Evolutionary conservation across 1,140 invertebrate species (phyloP), one percentile per base, ranked within the genome.

Genomic region (Zaprionus camerounensis): DNA sequence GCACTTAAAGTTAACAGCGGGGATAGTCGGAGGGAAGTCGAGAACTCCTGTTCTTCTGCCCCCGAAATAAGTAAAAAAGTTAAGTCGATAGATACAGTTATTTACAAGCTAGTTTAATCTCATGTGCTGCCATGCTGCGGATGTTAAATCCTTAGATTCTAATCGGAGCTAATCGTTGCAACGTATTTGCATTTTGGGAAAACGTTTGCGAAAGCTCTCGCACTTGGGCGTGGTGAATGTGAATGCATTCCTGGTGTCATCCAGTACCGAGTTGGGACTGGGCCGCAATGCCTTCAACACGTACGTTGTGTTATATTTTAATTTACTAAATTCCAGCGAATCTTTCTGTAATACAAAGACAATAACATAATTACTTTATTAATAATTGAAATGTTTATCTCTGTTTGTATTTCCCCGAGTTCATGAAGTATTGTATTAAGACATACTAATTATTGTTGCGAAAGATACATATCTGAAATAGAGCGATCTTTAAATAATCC

Each of bases 261-360:
- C 76, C 51, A 90, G 41, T 2, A 90, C 74, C 38, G 85, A 90
- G 17, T 90, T 85, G 4, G 70, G 74, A 61, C 64, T 82, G 61
- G 70, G 65, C 0, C 70, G 80, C 44, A 79, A 34, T 24, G 76
- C 72, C 44, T 79, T 88, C 24, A 92, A 69, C 55, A 85, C 79
- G 38, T 92, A 92, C 11, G 86, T 87, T 49, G 91, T 92, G 46
- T 92, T 91, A 44, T 91, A 92, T 71, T 91, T 92, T 0, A 92
- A 63, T 71, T 91, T 91, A 58, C 78, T 91, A 41, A 92, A 92
- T 59, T 91, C 91, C 61, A 92, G 51, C 7, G 91, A 76, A 58
- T 92, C 81, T 36, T 91, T 91, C 91, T 92, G 83, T 4, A 92
- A 46, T 9, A 17, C 1, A 46, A 20, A 11, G 9, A 34, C 3